Conservation (phyloP, 2,888 invertebrate genomes). For the Cecidostiba fungosa region DNA sequence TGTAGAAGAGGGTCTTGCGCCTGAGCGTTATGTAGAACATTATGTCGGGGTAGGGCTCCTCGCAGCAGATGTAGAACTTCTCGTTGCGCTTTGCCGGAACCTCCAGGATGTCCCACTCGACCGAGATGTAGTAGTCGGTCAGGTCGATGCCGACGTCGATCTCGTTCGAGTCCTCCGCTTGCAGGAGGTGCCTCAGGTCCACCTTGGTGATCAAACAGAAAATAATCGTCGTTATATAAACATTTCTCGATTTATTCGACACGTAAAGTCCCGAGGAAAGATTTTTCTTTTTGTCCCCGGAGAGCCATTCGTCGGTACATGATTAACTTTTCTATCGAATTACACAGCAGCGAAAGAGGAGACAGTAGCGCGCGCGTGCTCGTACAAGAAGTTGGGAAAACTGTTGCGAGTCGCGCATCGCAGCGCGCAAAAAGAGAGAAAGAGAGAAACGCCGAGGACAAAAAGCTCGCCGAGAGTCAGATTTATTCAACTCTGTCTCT, state of each 20-base stretch:
- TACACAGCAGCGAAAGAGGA: not conserved
- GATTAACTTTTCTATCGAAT: constrained; percentile 46
- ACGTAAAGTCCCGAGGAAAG: no score
- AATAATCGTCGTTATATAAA: no score
- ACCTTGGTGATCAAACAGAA: constrained; percentile 83
- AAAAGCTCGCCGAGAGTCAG: not conserved
- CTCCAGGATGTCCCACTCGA: constrained; percentile 98
- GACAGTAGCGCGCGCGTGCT: not conserved
- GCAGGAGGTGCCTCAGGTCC: constrained; percentile 93
- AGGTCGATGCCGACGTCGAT: constrained; percentile 95
- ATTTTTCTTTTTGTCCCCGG: not conserved
- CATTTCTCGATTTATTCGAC: no score
- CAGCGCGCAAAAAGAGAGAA: not conserved
- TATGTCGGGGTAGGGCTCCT: constrained; percentile 98
- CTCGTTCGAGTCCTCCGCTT: constrained; percentile 92
- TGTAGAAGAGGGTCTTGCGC: constrained; percentile 98
- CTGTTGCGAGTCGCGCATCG: not conserved
- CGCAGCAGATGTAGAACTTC: constrained; percentile 97
- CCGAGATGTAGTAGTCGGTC: constrained; percentile 97
- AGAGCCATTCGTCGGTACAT: not conserved
- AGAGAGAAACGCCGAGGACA: not conserved
- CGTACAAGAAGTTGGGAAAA: not conserved
- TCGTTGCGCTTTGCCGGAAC: constrained; percentile 95
- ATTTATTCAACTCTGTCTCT: not conserved
- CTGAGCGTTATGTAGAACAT: constrained; percentile 97